Evolutionary conservation across 2,888 invertebrate species (phyloP), one percentile per base, ranked within the genome.

Genomic region (Proisotoma minuta): DNA sequence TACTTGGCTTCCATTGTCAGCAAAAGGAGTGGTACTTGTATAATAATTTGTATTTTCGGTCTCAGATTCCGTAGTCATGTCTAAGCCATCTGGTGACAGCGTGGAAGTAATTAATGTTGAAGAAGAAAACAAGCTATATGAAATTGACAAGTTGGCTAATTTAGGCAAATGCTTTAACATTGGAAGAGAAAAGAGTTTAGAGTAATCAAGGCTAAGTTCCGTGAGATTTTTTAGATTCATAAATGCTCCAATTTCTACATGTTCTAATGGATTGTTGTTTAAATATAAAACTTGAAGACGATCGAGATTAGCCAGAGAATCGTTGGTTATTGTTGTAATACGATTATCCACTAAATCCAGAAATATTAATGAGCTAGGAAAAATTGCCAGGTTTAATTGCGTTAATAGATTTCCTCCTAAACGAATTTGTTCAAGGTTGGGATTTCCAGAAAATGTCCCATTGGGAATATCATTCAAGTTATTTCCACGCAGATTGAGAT

Each of bases 71-170:
- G 47, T 29, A 2, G 60, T 60, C 3, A 28, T 40, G 18, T 22
- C 49, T 23, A 23, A 50, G 18, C 40, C 49, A 39, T 39, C 28
- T 24, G 27, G 57, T 1, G 51, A 29, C n/a, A 57, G 58, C 1
- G 65, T 62, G 24, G 65, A 56, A 47, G 62, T 60, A 8, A 62
- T 52, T 28, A 62, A 39, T 29, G 62, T 62, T 15, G 65, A 62
- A n/a, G 59, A 59, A 2, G 62, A 59, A 48, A 65, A 65, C 2
- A 65, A 48, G 23, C 62, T 62, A 54, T 70, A 63, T 8, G 71
- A 71, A 28, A 73, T 73, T 39, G 68, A 65, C 18, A 73, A 34
- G 39, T 68, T 66, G 22, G 60, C 61, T 23, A 73, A 40, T 28
- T 60, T 64, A 20, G 68, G 64, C 20, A 73, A 57, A 57, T 70